Evolutionary conservation across 2,888 invertebrate genomes (phyloP).

Genomic region (Mesoligia furuncula): DNA sequence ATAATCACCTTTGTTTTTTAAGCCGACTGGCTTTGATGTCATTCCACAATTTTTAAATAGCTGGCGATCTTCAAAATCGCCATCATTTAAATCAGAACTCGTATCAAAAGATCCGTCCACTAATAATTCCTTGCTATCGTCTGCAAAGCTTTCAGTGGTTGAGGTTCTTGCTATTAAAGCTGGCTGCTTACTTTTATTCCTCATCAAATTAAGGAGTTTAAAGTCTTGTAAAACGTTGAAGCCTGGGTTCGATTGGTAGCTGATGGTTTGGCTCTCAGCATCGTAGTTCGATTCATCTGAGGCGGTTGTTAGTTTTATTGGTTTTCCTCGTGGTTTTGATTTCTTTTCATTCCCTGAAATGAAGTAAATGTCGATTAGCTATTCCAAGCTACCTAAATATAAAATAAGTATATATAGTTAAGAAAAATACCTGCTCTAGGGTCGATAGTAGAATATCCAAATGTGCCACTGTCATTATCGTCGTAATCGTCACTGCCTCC

Average conservation of each 20-base stretch:
- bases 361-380: neutral
- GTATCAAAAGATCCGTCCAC: slow-evolving; percentile 64
- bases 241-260: slow-evolving; percentile 83
- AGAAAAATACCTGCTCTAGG: slow-evolving; percentile 78
- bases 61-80: slow-evolving; percentile 71
- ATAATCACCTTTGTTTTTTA: slow-evolving; percentile 45
- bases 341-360: slow-evolving; percentile 44
- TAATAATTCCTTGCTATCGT: slow-evolving; percentile 68
- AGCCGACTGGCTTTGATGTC: slow-evolving; percentile 47
- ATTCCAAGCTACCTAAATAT: neutral
- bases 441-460: slow-evolving; percentile 83
- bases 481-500: slow-evolving; percentile 74
- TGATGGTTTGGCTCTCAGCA: slow-evolving; percentile 79
- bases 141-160: slow-evolving; percentile 70
- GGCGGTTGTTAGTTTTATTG: slow-evolving; percentile 71
- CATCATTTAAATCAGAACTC: slow-evolving; percentile 62
- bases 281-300: slow-evolving; percentile 70
- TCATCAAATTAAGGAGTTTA: slow-evolving; percentile 82
- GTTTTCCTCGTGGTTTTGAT: slow-evolving; percentile 64
- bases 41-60: slow-evolving; percentile 79
- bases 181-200: slow-evolving; percentile 73
- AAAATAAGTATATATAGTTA: neutral
- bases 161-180: slow-evolving; percentile 68
- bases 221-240: slow-evolving; percentile 85
- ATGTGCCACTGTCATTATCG: slow-evolving; percentile 67